Base-by-base conservation (phyloP, 2,113 vertebrate species). In the Campylorhamphus procurvoides region DNA sequence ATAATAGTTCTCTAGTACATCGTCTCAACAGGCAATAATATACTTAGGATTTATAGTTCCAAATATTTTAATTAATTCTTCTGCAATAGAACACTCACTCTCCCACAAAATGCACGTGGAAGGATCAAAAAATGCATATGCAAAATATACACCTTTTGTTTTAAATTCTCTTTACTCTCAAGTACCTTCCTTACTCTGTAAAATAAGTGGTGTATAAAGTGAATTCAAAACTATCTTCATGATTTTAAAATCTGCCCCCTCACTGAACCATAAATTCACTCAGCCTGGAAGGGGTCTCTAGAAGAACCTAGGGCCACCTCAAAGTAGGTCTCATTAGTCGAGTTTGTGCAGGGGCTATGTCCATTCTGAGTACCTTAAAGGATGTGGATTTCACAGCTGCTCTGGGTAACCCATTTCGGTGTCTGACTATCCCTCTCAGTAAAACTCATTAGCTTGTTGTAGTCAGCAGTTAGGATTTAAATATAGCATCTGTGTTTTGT, bases 141-240 rank as follows among this genome's bases (percentile, higher is more conserved):
- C 0, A 1, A 28, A 53, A 64, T 12, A 55, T 18, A 39, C 2
- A 39, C 3, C 11, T 72, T 72, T 62, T 46, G 14, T 1, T 59
- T 82, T 33, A 31, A 58, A 64, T 90, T 83, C 22, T 77, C 12
- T 62, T 76, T 62, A 77, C 37, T 86, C 20, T 64, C 24, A 60
- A 64, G 81, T 76, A 87, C 44, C 10, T 80, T 89, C 4, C 47
- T 44, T 68, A 25, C 17, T 75, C 71, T 47, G 39, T 72, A 56
- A 88, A 89, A 10, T 53, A 73, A 87, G 35, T 44, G 19, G 12
- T 42, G 3, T 60, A 56, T n/a, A 80, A 93, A 77, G 22, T 20
- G 22, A 88, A 31, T 53, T 80, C 31, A 62, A 71, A 94, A 79
- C 10, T 50, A 49, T 31, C 16, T 63, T 47, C 50, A 10, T 72